These are phyloP conservation scores for Chascanopsetta lugubris DNA, from an alignment of 2,113 vertebrate species.

Conservation along the genomic window DNA sequence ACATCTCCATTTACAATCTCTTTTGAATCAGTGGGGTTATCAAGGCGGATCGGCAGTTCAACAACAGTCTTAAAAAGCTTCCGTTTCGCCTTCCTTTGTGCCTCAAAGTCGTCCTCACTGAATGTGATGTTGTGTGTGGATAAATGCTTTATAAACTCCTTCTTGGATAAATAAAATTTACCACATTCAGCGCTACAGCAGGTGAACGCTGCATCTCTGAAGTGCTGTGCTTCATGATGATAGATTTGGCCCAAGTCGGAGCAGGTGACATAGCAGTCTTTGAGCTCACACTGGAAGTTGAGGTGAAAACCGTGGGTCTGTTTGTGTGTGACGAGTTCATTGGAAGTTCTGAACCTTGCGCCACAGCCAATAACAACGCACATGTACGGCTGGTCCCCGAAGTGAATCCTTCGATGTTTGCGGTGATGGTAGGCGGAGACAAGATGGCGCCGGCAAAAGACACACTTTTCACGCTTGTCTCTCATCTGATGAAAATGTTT, in stretches of 20 bases:
- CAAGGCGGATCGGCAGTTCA: conserved; percentile 20
- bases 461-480: conserved; percentile 92
- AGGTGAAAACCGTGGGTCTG: conserved; percentile 90
- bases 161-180: conserved; percentile 95
- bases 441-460: conserved; percentile 93
- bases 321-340: conserved; percentile 91
- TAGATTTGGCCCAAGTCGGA: conserved; percentile 94
- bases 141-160: conserved; percentile 91
- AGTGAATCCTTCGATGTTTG: conserved; percentile 89
- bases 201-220: conserved; percentile 92
- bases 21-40: conserved; percentile 6
- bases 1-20: conserved; percentile 43
- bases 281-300: conserved; percentile 91
- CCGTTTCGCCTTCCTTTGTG: conserved; percentile 74
- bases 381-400: conserved; percentile 86
- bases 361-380: conserved; percentile 91
- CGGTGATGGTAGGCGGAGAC: conserved; percentile 90
- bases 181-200: conserved; percentile 89
- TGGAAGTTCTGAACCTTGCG: conserved; percentile 86
- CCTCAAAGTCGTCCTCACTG: conserved; percentile 81
- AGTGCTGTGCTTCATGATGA: conserved; percentile 98
- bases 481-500: conserved; percentile 93
- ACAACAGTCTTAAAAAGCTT: conserved; percentile 58
- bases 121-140: conserved; percentile 85
- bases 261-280: conserved; percentile 91